Evolutionary conservation across 2,888 invertebrate genomes (phyloP), one percentile per base, ranked within the genome.

Genomic region (Drosophila hamatofila): DNA sequence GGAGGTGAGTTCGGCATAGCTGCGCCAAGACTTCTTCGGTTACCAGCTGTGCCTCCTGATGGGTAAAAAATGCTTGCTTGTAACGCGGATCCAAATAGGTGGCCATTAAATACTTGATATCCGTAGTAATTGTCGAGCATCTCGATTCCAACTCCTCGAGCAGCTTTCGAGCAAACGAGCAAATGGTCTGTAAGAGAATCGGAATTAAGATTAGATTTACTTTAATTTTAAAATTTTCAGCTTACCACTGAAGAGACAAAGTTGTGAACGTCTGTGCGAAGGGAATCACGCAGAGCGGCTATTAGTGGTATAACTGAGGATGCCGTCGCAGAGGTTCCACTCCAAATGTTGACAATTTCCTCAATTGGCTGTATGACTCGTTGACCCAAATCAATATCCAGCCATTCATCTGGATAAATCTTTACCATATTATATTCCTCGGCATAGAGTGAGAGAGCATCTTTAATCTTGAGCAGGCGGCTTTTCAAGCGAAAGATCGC

Each of bases 71-170:
- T 0, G 82, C 81, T 18, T 80, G 86, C 49, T 82, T 82, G 46
- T 86, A 82, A 0, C 82, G 72, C 3, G 82, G 86, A 73, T 82
- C 82, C 60, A 82, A 75, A 54, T 86, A 82, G 5, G 82, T 86
- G 48, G 82, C 81, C 62, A 82, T 69, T 1, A 81, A 49, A 69
- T 75, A 86, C 16, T 86, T 86, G 0, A 73, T 65, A 46, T 82
- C 81, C 14, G 57, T 54, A 2, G 58, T 61, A 12, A 83, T 2
- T 11, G 83, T 39, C 2, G 68, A 49, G 25, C 65, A 83, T 16
- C 61, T 80, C 7, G 68, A 37, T 14, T 82, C 81, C 33, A 82
- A 21, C 46, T 75, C 86, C 12, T 86, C 86, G 9, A 86, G 64
- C 25, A 82, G 25, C 39, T 86, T 83, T 14, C 81, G 62, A 7